phyloP scores from a whole-genome alignment of 2,888 invertebrate species.

The Meta bourneti region DNA sequence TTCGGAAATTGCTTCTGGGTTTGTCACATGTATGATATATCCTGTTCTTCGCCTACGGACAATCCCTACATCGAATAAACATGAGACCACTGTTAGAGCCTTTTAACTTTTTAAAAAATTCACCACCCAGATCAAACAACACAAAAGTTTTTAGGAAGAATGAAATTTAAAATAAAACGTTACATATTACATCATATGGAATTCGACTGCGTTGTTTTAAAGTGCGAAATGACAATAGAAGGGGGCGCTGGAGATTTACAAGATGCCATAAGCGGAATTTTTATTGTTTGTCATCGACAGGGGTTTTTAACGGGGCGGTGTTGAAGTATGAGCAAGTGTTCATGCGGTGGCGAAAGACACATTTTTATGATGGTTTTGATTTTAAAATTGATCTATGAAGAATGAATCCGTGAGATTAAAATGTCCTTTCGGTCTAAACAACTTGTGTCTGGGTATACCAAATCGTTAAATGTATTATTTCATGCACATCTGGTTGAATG shows the following conservation, averaged over 20 bases:
- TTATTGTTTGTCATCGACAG: neutral
- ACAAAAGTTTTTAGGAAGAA: neutral
- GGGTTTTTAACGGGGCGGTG: neutral
- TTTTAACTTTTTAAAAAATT: neutral
- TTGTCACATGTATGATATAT: neutral
- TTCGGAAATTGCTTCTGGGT: neutral
- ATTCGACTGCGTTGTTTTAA: neutral
- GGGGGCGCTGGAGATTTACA: neutral
- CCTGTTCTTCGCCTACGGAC: neutral
- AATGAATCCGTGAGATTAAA: no score
- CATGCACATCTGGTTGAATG: no score
- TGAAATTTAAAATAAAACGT: neutral
- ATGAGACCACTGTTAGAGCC: neutral
- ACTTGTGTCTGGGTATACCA: no score
- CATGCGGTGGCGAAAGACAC: neutral
- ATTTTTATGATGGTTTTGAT: conserved; percentile 16
- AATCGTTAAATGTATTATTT: no score
- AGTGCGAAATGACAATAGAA: neutral
- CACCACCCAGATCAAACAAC: neutral
- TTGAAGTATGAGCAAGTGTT: neutral
- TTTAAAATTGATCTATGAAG: conserved; percentile 15
- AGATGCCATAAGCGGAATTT: neutral
- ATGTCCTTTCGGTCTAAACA: no score
- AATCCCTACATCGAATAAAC: neutral
- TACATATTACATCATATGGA: neutral